Evolutionary conservation across 2,113 vertebrate genomes (phyloP), one percentile per base, ranked within the genome.

Genomic region (Naja naja): DNA sequence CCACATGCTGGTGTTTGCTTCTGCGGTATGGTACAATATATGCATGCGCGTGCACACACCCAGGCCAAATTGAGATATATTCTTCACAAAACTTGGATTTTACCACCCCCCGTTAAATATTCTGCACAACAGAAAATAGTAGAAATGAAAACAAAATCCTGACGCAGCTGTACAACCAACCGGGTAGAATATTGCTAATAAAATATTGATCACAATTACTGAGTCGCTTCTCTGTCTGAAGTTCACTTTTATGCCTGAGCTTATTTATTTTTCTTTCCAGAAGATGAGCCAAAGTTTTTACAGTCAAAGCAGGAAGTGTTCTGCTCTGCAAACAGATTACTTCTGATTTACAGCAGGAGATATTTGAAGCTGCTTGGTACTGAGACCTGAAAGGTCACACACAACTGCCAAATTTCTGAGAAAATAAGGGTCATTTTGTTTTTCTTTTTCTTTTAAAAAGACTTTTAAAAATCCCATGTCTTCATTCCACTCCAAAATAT

Each of bases 201-300:
- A 85, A 56, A 92, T 60, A 39, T 34, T 86, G 64, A 49, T 89
- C 0, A 49, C 53, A 93, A 53, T 89, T 94, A 55, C 69, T 88
- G 5, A 90, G 94, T 90, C 43, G 20, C 86, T 53, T 49, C 49
- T 27, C 74, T 64, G 53, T 93, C 53, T 56, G 52, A 89, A 95
- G 60, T 43, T 89, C 45, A 87, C 3, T 16, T 0, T 0, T 54
- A 54, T 43, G 39, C 30, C 30, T 0, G 34, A 52, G 64, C 53
- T 95, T 34, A 91, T 90, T 93, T 95, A 91, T 91, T 47, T 87
- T 92, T 47, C 92, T 94, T 95, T 92, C 60, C 34, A 93, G 60
- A 2, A 16, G 92, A 93, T 93, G n/a, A 94, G 85, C 49, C 94
- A 81, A 92, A 92, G 88, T 69, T 34, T 47, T 55, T 60, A 22